Conservation (phyloP, 2,888 invertebrate species). For the Bimastos eiseni region DNA sequence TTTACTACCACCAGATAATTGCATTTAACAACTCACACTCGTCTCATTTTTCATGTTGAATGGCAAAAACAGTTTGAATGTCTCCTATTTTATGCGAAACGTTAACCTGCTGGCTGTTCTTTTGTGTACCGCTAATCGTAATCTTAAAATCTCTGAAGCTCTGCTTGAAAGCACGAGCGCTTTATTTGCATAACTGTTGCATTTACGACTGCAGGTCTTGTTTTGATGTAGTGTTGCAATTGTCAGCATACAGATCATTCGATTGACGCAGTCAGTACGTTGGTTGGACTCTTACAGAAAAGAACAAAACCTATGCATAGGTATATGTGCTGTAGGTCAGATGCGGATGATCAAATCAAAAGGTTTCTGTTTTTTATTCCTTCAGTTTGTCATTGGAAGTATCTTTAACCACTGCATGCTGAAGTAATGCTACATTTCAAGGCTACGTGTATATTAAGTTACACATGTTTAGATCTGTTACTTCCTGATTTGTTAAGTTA, state of each 20-base stretch:
- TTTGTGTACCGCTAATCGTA: background rate
- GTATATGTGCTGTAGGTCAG: background rate
- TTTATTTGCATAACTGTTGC: background rate
- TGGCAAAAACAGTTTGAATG: background rate
- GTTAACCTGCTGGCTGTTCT: background rate
- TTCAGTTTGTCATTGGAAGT: background rate
- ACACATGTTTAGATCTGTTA: no score
- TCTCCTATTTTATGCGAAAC: background rate
- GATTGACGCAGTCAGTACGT: background rate
- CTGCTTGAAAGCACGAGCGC: no score
- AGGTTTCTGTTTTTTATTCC: background rate
- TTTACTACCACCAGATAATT: background rate
- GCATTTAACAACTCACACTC: background rate
- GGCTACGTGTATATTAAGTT: no score
- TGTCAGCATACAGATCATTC: no score
- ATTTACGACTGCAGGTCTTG: background rate
- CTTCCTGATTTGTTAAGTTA: no score
- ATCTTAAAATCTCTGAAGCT: no score
- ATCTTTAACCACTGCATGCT: background rate
- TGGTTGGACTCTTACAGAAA: background rate
- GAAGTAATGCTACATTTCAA: background rate
- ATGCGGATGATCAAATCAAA: background rate
- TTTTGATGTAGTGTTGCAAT: background rate
- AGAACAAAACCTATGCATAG: background rate
- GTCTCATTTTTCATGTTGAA: background rate